Conservation (phyloP, 2,888 invertebrate species). For the Rhagium mordax region DNA sequence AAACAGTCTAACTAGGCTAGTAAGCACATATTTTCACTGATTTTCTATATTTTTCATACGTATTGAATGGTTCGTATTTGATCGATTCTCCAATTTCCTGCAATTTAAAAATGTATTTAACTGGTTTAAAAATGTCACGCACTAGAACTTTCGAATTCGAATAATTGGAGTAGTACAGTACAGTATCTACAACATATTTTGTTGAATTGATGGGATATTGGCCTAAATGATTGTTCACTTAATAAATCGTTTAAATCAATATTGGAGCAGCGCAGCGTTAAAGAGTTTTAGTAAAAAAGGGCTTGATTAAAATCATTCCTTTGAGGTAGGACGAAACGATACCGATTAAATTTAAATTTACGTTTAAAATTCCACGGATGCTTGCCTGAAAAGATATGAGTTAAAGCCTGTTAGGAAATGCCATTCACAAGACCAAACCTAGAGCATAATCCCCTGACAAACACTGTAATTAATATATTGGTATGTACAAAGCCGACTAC, state of each 20-base stretch:
- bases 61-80: too few species aligned
- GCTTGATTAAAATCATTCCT: background rate
- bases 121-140: too few species aligned
- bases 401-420: conserved; percentile 28
- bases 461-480: conserved; percentile 51
- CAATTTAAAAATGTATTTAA: too few species aligned
- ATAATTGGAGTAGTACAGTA: too few species aligned
- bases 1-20: too few species aligned
- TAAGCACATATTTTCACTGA: too few species aligned
- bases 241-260: background rate
- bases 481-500: conserved; percentile 44
- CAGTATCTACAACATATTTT: too few species aligned
- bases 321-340: background rate
- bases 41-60: too few species aligned
- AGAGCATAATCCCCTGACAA: conserved; percentile 48
- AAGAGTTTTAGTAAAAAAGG: background rate
- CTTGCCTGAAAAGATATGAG: background rate
- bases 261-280: background rate
- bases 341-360: conserved; percentile 5
- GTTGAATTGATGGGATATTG: too few species aligned
- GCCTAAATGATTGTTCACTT: background rate
- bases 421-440: conserved; percentile 25
- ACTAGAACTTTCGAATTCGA: too few species aligned
- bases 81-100: too few species aligned
- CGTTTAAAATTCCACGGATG: conserved; percentile 20